Conservation (phyloP, 2,888 invertebrate species). For the Thumatha senex region DNA sequence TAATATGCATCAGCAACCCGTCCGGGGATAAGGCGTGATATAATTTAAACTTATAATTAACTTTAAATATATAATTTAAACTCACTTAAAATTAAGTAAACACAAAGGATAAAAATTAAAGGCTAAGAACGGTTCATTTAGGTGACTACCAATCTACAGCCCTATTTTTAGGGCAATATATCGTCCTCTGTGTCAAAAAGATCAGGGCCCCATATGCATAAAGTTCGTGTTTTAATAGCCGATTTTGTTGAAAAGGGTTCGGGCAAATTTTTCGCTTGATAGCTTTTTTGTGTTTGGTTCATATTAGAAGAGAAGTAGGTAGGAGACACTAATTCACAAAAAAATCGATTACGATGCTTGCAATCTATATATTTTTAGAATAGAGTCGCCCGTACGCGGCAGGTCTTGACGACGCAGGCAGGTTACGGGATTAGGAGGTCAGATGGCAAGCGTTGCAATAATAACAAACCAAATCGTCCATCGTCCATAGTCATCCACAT, state of each 20-base stretch:
- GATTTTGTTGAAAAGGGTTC: constrained; percentile 66
- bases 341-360: no score
- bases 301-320: not conserved
- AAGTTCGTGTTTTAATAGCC: constrained; percentile 66
- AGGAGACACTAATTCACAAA: not conserved
- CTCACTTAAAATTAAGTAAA: not conserved
- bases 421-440: no score
- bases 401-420: no score
- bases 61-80: not conserved
- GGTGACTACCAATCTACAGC: not conserved
- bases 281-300: constrained; percentile 39
- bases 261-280: constrained; percentile 62
- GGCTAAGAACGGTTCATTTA: not conserved
- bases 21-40: no score
- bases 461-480: no score
- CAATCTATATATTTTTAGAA: no score
- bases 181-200: constrained; percentile 36
- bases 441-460: no score
- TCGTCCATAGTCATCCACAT: no score
- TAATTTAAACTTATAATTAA: no score
- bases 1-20: no score
- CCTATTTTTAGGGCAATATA: constrained; percentile 27
- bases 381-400: no score
- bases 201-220: constrained; percentile 64
- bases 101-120: not conserved